Evolutionary conservation across 2,113 vertebrate species (phyloP), one percentile per base, ranked within the genome.

Genomic region (Willisornis vidua): DNA sequence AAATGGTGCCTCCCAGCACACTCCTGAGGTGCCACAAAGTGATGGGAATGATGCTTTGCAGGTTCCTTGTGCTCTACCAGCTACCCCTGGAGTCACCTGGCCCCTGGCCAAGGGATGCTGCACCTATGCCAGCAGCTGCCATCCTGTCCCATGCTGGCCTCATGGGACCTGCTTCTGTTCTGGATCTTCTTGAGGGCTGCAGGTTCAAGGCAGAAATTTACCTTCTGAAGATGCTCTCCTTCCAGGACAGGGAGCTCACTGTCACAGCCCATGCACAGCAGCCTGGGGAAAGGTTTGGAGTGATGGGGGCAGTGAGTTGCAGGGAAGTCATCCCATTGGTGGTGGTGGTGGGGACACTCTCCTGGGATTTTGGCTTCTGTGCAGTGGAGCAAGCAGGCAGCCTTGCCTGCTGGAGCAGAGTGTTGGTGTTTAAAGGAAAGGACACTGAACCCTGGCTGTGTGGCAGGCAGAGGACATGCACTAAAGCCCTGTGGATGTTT

Each of bases 221-320:
- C 26, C 20, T 81, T 61, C 59, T 77, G 74, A 70, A 73, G 65
- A 33, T 46, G 39, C 10, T 54, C 28, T 49, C 91, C 71, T 33
- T 89, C 39, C 59, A 17, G 28, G 25, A 29, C 2, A 14, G 13
- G 35, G 23, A 76, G 23, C 5, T 77, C 68, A 19, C 25, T 61
- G 63, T 11, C 17, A 43, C 31, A 86, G 67, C n/a, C 23, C 0
- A 1, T 1, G 4, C 37, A 71, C 13, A 61, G n/a, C n/a, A 72
- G 28, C 12, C 67, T 2, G 3, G 5, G 19, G 28, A 43, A 81
- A 81, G 35, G 15, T 35, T 26, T 75, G 51, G 9, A 39, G 12
- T 0, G 0, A 45, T 14, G 46, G 12, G 43, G 9, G 12, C 14
- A 59, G 43, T 0, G 0, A 4, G 1, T 18, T 72, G 45, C 22